These are phyloP conservation scores for Pissodes strobi DNA, from an alignment of 1,140 invertebrate genomes.

Conservation along the genomic window DNA sequence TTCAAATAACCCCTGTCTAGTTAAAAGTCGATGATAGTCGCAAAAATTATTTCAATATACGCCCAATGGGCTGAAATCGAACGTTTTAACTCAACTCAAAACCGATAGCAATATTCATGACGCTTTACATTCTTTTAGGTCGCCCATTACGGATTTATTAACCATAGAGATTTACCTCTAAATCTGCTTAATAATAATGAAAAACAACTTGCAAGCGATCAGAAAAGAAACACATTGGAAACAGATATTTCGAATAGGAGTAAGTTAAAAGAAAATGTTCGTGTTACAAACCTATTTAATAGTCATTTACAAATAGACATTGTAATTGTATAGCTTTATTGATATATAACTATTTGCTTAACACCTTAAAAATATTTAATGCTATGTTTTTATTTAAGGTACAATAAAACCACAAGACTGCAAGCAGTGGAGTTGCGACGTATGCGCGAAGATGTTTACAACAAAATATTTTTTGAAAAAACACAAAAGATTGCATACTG, in stretches of 20 bases:
- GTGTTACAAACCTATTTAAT: neutral
- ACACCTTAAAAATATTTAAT: neutral
- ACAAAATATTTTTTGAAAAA: slow-evolving; percentile 90
- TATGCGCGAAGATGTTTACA: slow-evolving; percentile 82
- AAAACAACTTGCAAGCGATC: neutral
- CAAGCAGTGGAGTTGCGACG: slow-evolving; percentile 76
- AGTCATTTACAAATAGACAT: too few species aligned
- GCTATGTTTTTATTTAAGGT: neutral
- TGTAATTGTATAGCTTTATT: too few species aligned
- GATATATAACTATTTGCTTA: too few species aligned
- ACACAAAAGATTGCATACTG: too few species aligned
- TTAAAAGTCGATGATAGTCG: too few species aligned
- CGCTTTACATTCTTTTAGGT: too few species aligned
- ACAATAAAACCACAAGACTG: slow-evolving; percentile 38
- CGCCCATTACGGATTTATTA: slow-evolving; percentile 30
- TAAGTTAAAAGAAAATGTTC: neutral
- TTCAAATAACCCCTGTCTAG: too few species aligned
- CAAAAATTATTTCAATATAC: too few species aligned
- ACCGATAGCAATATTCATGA: too few species aligned
- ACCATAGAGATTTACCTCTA: slow-evolving; percentile 10
- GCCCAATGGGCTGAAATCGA: too few species aligned
- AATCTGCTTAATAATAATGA: slow-evolving; percentile 1
- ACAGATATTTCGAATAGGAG: neutral
- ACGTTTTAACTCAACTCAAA: too few species aligned
- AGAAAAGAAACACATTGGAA: neutral